These are phyloP conservation scores for Pristionchus pacificus DNA, from an alignment of 1,140 invertebrate genomes.

Conservation along the genomic window DNA sequence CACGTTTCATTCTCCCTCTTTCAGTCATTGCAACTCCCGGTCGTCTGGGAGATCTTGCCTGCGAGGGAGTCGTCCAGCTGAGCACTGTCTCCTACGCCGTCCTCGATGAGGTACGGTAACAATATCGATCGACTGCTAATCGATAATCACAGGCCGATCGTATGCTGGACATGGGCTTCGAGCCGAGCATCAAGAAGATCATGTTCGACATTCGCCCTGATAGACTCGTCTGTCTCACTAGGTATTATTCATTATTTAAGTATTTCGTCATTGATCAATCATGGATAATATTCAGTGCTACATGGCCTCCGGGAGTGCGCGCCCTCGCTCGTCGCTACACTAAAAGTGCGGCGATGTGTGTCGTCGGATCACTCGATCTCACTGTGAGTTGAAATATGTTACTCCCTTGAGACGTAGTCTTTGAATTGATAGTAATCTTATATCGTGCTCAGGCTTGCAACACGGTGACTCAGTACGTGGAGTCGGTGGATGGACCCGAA, in stretches of 20 bases:
- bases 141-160: conserved; percentile 64
- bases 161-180: conserved; percentile 81
- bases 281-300: conserved; percentile 64
- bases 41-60: conserved; percentile 86
- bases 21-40: conserved; percentile 74
- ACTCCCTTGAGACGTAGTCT: not conserved
- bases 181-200: conserved; percentile 78
- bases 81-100: conserved; percentile 70
- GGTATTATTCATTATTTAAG: not conserved
- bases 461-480: conserved; percentile 23
- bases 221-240: conserved; percentile 23
- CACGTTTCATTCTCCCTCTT: not conserved
- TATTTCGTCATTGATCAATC: not conserved
- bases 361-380: conserved; percentile 82
- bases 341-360: conserved; percentile 81
- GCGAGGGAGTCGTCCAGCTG: conserved; percentile 78
- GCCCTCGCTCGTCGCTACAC: conserved; percentile 81
- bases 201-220: conserved; percentile 67
- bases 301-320: conserved; percentile 62
- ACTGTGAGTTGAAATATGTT: conserved; percentile 67
- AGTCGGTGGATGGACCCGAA: conserved; percentile 2
- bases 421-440: not conserved
- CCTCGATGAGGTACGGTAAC: conserved; percentile 69
- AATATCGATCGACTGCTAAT: not conserved
- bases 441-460: conserved; percentile 22